Evolutionary conservation across 2,797 vertebrate species (phyloP), one percentile per base, ranked within the genome.

Genomic region (Danio tinwini): DNA sequence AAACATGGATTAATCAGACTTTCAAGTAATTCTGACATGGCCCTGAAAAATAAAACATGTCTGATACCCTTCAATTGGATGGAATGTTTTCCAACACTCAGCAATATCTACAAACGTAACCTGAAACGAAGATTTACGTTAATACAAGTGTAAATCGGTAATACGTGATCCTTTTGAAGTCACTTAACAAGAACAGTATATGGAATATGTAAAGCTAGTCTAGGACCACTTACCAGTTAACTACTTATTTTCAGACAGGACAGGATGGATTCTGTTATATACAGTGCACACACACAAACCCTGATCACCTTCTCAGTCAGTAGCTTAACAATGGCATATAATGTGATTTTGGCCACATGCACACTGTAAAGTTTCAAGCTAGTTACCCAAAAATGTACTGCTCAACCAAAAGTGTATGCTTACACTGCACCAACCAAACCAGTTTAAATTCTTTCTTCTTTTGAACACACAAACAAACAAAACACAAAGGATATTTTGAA

Each of bases 201-300:
- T 17, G 0, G n/a, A 68, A 9, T 69, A 40, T 61, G n/a, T 49
- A 58, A 13, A 58, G 16, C 11, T 56, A 67, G 62, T 67, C 19
- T 68, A 47, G 47, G 74, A n/a, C 74, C 74, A 56, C 52, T 47
- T 67, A 67, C 37, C 59, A 50, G 13, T 42, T 55, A 42, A 64
- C 8, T 53, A 64, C 21, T 39, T 75, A 44, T 16, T 53, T 42
- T 53, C 12, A 53, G 61, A 73, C 13, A 8, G 52, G n/a, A 44
- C 6, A n/a, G 16, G n/a, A 62, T 62, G 56, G 72, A 53, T 52
- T 52, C 58, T 4, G 8, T 21, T 14, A 53, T 6, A 40, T 7
- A 17, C n/a, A n/a, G n/a, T n/a, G n/a, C n/a, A n/a, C 4, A 40
- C 21, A 52, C 16, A 69, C 10, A 42, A 16, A 42, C 49, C 17